Base-by-base conservation (phyloP, 2,888 invertebrate genomes). In the Vanessa cardui region DNA sequence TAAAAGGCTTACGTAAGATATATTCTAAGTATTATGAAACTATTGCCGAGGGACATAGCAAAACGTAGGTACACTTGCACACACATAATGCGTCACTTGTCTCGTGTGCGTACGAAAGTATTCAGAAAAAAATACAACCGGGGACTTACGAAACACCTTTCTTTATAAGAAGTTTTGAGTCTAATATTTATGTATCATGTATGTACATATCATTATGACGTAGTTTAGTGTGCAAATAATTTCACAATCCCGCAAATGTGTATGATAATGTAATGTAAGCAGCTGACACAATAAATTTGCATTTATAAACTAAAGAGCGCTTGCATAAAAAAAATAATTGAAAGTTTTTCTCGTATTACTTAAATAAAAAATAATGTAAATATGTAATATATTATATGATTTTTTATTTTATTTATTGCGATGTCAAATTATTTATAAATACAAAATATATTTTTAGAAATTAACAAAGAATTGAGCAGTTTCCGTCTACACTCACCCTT, bases 121-220 rank as follows among this genome's bases (percentile, higher is more conserved):
- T 58, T 52, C 45, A 15, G 52, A 59, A 63, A 59, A 62, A 60
- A 26, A 20, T 21, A 58, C 20, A 59, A 67, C 66, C 66, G 52
- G 67, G 21, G 33, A 46, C 50, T 63, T 63, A 54, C 46, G 67
- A 54, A 63, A 67, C 46, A 31, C 54, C 66, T 62, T 66, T 66
- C 62, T 66, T 58, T 62, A 47, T 20, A 50, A 49, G 9, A 56
- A 56, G 18, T 56, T 18, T 39, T 49, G 33, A 66, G 56, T 47
- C 31, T 9, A 56, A 39, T 56, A 18, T 56, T 33, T 39, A 21
- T 21, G 31, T 7, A 61, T 54, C n/a, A 54, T 54, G 26, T 26
- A 21, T 54, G 26, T 26, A 21, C 52, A 52, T 54, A 54, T 26
- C 31, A 54, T 31, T n/a, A 31, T 31, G 31, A 31, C 20, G 33